phyloP scores from a whole-genome alignment of 2,888 invertebrate species.

The Nymphalis c-album region DNA sequence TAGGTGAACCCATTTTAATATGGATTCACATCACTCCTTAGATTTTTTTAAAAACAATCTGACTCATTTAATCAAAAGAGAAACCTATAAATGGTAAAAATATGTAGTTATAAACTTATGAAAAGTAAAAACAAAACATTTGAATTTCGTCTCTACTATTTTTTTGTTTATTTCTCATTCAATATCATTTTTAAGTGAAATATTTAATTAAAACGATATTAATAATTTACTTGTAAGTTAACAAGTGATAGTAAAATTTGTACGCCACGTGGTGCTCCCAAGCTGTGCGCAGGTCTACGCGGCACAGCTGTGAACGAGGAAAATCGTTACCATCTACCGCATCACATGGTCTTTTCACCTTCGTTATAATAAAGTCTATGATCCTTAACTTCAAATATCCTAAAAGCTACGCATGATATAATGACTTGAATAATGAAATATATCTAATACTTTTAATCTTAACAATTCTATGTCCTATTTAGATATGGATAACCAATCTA shows the following conservation, averaged over 20 bases:
- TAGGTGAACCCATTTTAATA: slow-evolving; percentile 15
- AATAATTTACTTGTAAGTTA: background rate
- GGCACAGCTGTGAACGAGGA: slow-evolving; percentile 73
- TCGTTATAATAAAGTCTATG: background rate
- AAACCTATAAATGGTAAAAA: background rate
- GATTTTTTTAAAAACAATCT: background rate
- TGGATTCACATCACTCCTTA: background rate
- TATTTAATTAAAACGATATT: background rate
- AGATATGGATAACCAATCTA: slow-evolving; percentile 4
- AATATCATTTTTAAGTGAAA: too few relatives aligned
- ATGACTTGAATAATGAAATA: background rate
- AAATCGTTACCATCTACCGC: slow-evolving; percentile 68
- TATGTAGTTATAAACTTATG: background rate
- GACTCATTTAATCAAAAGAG: background rate
- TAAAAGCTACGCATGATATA: background rate
- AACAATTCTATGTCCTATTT: background rate
- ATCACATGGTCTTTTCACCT: slow-evolving; percentile 51
- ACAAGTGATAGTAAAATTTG: slow-evolving; percentile 25
- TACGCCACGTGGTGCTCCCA: slow-evolving; percentile 62
- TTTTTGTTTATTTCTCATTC: too few relatives aligned
- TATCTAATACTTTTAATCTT: slow-evolving; percentile 3
- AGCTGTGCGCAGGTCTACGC: slow-evolving; percentile 66
- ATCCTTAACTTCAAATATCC: background rate
- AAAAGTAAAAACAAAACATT: background rate
- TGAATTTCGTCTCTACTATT: too few relatives aligned